Base-by-base conservation (phyloP, 2,113 vertebrate species). In the Poicephalus meyeri region DNA sequence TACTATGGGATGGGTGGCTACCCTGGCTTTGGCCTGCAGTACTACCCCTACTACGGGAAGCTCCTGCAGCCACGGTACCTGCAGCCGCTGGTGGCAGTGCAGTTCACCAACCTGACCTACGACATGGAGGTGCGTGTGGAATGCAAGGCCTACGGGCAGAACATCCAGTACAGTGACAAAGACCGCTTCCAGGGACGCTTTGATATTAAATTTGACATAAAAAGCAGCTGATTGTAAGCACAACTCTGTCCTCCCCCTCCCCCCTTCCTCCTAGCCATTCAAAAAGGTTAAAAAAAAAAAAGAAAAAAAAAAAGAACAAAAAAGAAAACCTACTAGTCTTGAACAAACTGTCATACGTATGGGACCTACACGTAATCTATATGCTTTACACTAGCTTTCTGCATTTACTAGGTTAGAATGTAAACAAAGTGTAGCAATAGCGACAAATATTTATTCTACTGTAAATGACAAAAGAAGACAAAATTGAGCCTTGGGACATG, bases 361-460 rank as follows among this genome's bases (percentile, higher is more conserved):
- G 99, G 99, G 99, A 99, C 99, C 99, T 98, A 99, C 99, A 99
- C 98, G 98, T 99, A 99, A 98, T 99, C 99, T 98, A 98, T 99
- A 99, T 98, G 99, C 99, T 99, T 99, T 99, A 99, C 99, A 99
- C 99, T 98, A 98, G 99, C 99, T 99, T 99, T 99, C 98, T 98
- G 99, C 99, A 99, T 99, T 98, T 98, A 98, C 98, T 98, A 99
- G 98, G 98, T 99, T 99, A 99, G 99, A 99, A 99, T 99, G 99
- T 99, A 99, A 99, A 99, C 98, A 97, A 98, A 98, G 98, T 99
- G 99, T 99, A 99, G 99, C 99, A 99, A 99, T 99, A 99, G 99
- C 94, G 96, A 98, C 98, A 99, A 97, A 97, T 99, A 99, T 99
- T 99, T 99, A 99, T 99, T 99, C 99, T 99, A 99, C 98, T 99